Conservation (phyloP, 2,113 vertebrate species). For the Octodon degus region DNA sequence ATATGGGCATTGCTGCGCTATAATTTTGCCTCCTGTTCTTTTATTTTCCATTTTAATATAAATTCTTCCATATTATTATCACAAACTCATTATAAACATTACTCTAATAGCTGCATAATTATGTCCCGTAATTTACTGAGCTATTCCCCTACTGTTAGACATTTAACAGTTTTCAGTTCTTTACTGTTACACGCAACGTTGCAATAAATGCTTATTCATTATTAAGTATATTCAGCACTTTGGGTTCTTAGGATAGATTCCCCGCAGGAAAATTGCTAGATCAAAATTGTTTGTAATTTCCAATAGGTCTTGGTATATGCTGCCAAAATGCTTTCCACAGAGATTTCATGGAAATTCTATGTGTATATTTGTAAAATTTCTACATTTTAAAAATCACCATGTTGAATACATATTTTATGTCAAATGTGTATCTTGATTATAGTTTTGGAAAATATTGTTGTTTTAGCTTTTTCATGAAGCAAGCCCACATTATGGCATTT, state of each 20-base stretch:
- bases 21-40: conserved; percentile 35
- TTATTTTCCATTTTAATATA: conserved; percentile 52
- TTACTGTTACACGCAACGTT: background rate
- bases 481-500: background rate
- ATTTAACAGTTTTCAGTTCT: background rate
- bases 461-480: background rate
- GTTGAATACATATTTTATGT: background rate
- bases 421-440: background rate
- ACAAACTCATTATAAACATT: conserved; percentile 38
- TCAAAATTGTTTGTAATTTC: conserved; percentile 2
- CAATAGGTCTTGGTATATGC: background rate
- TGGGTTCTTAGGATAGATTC: background rate
- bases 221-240: background rate
- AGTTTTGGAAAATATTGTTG: background rate
- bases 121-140: conserved; percentile 29
- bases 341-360: background rate
- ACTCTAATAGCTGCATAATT: conserved; percentile 50
- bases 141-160: conserved; percentile 2
- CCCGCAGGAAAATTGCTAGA: background rate
- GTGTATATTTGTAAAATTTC: background rate
- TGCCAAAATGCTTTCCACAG: background rate
- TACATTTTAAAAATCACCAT: background rate
- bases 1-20: background rate
- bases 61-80: conserved; percentile 55
- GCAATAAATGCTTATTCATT: background rate